Evolutionary conservation across 1,140 invertebrate genomes (phyloP).

Genomic region (Neodiprion virginianus): DNA sequence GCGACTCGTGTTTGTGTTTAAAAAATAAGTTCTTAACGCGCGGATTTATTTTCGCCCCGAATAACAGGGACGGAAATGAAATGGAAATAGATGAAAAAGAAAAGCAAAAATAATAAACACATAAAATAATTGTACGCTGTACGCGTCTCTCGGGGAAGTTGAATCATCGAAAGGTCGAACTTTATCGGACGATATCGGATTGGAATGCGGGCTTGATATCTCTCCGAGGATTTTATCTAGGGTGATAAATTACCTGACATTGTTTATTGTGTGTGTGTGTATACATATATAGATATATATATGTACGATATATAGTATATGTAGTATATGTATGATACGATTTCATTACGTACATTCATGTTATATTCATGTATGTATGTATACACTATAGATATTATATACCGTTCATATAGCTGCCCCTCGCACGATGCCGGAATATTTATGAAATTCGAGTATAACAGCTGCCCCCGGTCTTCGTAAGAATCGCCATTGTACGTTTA

Average conservation of each 20-base stretch:
- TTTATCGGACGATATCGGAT: constrained; percentile 23
- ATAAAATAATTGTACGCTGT: background rate
- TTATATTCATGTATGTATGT: no score
- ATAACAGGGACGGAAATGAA: background rate
- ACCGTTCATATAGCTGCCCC: no score
- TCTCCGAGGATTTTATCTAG: background rate
- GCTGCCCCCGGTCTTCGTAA: no score
- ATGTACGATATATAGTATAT: background rate
- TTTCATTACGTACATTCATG: no score
- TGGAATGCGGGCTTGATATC: constrained; percentile 23
- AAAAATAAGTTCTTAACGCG: no score
- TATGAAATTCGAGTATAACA: no score
- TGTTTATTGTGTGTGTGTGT: background rate
- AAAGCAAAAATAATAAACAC: background rate
- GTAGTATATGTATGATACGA: no score
- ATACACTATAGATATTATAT: no score
- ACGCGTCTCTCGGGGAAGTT: constrained; percentile 23
- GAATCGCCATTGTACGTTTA: no score
- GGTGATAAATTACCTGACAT: background rate
- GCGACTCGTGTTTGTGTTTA: background rate
- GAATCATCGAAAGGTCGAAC: constrained; percentile 33
- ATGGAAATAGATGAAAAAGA: background rate
- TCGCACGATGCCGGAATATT: no score
- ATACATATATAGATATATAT: constrained; percentile 8
- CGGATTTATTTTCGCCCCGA: background rate